phyloP scores from a whole-genome alignment of 2,888 invertebrate species.

The Xylota sylvarum region DNA sequence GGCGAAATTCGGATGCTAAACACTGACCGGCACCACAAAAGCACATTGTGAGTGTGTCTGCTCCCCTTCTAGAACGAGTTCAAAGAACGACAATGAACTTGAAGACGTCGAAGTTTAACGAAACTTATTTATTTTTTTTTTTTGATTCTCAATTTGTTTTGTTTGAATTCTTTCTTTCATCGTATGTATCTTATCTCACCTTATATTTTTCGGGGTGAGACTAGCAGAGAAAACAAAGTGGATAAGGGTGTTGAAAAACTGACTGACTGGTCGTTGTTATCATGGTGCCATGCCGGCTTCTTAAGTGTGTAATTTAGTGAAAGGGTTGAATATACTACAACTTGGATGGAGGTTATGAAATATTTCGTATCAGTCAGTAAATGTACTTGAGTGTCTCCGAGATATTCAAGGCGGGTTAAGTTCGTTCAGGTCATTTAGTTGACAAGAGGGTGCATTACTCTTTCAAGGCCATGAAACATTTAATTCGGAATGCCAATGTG shows the following conservation, averaged over 20 bases:
- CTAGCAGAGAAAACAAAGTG: conserved; percentile 25
- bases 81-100: conserved; percentile 76
- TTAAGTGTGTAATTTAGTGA: conserved; percentile 18
- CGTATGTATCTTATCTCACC: conserved; percentile 23
- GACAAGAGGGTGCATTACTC: conserved; percentile 45
- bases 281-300: conserved; percentile 29
- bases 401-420: conserved; percentile 29
- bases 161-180: conserved; percentile 11
- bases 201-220: background rate
- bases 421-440: conserved; percentile 37
- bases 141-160: conserved; percentile 26
- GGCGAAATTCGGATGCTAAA: background rate
- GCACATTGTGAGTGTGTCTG: conserved; percentile 8
- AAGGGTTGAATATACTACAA: conserved; percentile 50
- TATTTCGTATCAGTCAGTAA: conserved; percentile 51
- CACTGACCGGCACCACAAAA: conserved; percentile 26
- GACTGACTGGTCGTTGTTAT: conserved; percentile 3
- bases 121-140: conserved; percentile 47
- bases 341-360: conserved; percentile 68
- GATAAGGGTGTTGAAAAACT: conserved; percentile 39
- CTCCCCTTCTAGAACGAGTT: conserved; percentile 37
- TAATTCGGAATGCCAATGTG: background rate
- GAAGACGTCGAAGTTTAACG: conserved; percentile 50
- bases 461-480: conserved; percentile 22
- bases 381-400: conserved; percentile 21